phyloP scores from a whole-genome alignment of 2,888 invertebrate genomes.

The Archips crataeganus region DNA sequence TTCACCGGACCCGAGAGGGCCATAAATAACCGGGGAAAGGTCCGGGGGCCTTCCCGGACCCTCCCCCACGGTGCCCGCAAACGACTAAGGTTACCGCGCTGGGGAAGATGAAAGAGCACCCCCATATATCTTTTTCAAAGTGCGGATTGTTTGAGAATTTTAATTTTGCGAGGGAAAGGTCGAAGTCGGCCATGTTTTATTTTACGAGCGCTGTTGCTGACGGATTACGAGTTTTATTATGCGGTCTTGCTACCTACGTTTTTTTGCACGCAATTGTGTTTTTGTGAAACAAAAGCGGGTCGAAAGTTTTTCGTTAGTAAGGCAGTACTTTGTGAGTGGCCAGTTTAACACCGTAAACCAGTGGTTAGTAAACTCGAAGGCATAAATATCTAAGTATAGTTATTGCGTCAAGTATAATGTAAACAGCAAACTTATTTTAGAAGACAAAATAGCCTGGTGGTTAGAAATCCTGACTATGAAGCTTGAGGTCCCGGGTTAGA shows the following conservation, averaged over 20 bases:
- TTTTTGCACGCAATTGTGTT: constrained; percentile 17
- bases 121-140: constrained; percentile 84
- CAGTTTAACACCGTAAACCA: too few species aligned
- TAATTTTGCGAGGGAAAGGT: constrained; percentile 72
- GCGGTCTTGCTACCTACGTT: constrained; percentile 12
- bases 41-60: constrained; percentile 53
- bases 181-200: constrained; percentile 40
- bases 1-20: constrained; percentile 81
- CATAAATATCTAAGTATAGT: too few species aligned
- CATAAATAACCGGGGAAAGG: constrained; percentile 81
- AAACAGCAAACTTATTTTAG: too few species aligned
- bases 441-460: too few species aligned
- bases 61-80: constrained; percentile 65
- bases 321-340: background rate
- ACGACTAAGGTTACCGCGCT: constrained; percentile 78
- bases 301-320: background rate
- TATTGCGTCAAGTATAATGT: too few species aligned
- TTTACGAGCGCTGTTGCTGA: constrained; percentile 29
- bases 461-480: too few species aligned
- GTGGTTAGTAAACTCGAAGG: too few species aligned
- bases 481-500: too few species aligned
- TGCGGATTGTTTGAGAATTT: constrained; percentile 83
- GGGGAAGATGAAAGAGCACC: constrained; percentile 83
- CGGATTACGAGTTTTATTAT: constrained; percentile 37
- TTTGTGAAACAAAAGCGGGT: background rate